phyloP scores from a whole-genome alignment of 1,140 invertebrate genomes.

The Drosophila suzukii region DNA sequence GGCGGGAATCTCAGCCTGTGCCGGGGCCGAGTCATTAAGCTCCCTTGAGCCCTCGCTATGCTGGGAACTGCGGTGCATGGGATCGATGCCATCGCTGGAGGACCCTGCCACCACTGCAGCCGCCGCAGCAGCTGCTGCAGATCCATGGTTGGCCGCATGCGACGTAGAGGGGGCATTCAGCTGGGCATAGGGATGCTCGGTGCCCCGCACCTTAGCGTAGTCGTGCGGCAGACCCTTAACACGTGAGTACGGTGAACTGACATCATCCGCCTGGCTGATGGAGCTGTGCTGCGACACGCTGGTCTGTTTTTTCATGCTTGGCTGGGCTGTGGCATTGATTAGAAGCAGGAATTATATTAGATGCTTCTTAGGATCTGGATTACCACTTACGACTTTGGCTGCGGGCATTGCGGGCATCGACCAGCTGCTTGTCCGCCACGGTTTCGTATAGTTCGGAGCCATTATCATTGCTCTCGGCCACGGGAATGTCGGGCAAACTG shows the following conservation, averaged over 20 bases:
- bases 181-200: slow-evolving; percentile 89
- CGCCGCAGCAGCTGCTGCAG: slow-evolving; percentile 50
- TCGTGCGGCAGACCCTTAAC: slow-evolving; percentile 85
- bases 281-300: slow-evolving; percentile 87
- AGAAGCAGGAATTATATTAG: background rate
- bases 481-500: slow-evolving; percentile 89
- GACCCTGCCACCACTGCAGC: slow-evolving; percentile 26
- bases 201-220: slow-evolving; percentile 85
- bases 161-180: slow-evolving; percentile 85
- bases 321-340: slow-evolving; percentile 51
- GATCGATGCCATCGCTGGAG: slow-evolving; percentile 43
- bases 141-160: slow-evolving; percentile 34
- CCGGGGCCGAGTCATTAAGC: slow-evolving; percentile 47
- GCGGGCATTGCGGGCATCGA: slow-evolving; percentile 68
- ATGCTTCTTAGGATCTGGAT: background rate
- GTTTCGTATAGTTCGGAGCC: slow-evolving; percentile 89
- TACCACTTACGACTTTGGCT: slow-evolving; percentile 75
- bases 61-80: slow-evolving; percentile 58
- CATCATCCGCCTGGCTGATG: slow-evolving; percentile 86
- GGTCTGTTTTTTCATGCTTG: slow-evolving; percentile 82
- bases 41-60: slow-evolving; percentile 55
- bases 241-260: slow-evolving; percentile 87
- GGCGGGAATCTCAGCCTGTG: slow-evolving; percentile 88
- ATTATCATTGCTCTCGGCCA: slow-evolving; percentile 86
- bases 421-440: slow-evolving; percentile 86